These are phyloP conservation scores for Dasypolia templi DNA, from an alignment of 2,888 invertebrate genomes.

Conservation along the genomic window DNA sequence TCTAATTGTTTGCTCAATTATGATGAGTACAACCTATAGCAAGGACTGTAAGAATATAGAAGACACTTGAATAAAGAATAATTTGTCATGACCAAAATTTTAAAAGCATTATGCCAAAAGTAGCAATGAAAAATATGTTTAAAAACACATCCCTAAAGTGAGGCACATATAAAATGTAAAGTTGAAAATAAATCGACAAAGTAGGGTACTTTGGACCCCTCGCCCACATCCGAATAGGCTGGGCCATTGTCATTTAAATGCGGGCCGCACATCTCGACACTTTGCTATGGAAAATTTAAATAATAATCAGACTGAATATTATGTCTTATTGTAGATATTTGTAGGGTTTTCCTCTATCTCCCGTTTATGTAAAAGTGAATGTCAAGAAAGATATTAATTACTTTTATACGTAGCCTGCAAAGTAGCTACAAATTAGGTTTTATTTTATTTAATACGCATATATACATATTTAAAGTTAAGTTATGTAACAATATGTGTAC, in stretches of 20 bases:
- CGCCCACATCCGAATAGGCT: conserved; percentile 61
- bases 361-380: conserved; percentile 9
- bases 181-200: conserved; percentile 67
- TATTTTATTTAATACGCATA: too few species aligned
- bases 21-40: neutral
- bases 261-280: conserved; percentile 76
- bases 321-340: conserved; percentile 51
- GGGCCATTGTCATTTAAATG: conserved; percentile 86
- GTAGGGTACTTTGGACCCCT: conserved; percentile 66
- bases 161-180: conserved; percentile 64
- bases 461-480: too few species aligned
- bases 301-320: conserved; percentile 76
- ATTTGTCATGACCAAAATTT: neutral
- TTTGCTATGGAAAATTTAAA: conserved; percentile 80
- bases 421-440: too few species aligned
- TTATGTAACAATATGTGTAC: neutral
- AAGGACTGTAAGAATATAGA: too few species aligned
- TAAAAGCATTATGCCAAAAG: conserved; percentile 12
- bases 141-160: conserved; percentile 51
- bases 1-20: too few species aligned
- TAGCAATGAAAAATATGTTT: conserved; percentile 4
- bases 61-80: neutral
- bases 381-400: neutral
- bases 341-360: conserved; percentile 12
- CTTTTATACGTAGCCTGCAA: neutral